Evolutionary conservation across 2,113 vertebrate species (phyloP).

Genomic region (Trogon surrucura): DNA sequence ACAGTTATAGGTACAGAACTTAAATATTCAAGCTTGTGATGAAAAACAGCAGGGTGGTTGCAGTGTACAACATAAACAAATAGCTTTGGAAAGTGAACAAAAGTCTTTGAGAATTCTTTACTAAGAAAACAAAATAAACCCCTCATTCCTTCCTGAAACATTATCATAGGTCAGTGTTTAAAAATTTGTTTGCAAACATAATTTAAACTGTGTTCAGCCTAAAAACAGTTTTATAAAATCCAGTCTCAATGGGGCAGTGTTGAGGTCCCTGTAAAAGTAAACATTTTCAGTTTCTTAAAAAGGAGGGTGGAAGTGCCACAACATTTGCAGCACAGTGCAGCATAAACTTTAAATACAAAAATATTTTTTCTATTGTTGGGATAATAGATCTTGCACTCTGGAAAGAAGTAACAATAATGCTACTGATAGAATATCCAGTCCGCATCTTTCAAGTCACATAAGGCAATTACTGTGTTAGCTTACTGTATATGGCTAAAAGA

Average conservation of each 20-base stretch:
- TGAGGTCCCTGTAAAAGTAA: slow-evolving; percentile 91
- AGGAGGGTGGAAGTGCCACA: slow-evolving; percentile 86
- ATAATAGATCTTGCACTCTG: slow-evolving; percentile 84
- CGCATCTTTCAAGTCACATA: slow-evolving; percentile 91
- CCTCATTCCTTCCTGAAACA: slow-evolving; percentile 81
- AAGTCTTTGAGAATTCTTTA: slow-evolving; percentile 87
- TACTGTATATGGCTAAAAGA: slow-evolving; percentile 92
- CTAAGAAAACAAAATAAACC: slow-evolving; percentile 72
- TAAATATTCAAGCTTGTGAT: slow-evolving; percentile 98
- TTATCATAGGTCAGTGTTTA: slow-evolving; percentile 80
- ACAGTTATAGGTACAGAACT: slow-evolving; percentile 92
- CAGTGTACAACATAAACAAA: slow-evolving; percentile 95
- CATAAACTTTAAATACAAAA: slow-evolving; percentile 98
- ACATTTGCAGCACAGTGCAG: slow-evolving; percentile 86
- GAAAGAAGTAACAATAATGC: slow-evolving; percentile 88
- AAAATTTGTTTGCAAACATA: slow-evolving; percentile 80
- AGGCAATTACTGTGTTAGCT: slow-evolving; percentile 94
- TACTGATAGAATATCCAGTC: slow-evolving; percentile 84
- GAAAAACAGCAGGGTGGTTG: slow-evolving; percentile 88
- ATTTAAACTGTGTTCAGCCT: slow-evolving; percentile 85
- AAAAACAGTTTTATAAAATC: slow-evolving; percentile 86
- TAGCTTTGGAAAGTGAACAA: slow-evolving; percentile 95
- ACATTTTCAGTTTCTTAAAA: slow-evolving; percentile 87
- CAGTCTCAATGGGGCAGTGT: slow-evolving; percentile 94
- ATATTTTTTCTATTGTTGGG: slow-evolving; percentile 89